These are phyloP conservation scores for Neodiprion lecontei DNA, from an alignment of 1,140 invertebrate species.

Conservation along the genomic window DNA sequence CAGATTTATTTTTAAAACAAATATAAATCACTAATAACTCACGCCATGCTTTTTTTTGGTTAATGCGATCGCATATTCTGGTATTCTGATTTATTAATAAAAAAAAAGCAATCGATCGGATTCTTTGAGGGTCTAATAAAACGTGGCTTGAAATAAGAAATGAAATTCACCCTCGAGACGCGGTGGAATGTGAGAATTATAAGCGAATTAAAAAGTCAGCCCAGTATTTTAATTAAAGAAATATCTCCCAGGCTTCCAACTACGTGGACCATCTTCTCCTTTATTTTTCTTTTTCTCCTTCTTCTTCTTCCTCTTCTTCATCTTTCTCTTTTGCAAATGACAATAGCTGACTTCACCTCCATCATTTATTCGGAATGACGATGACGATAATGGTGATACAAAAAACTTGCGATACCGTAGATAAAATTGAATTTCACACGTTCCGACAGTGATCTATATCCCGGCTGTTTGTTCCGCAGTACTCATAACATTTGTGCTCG, in stretches of 20 bases:
- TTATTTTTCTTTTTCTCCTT: neutral
- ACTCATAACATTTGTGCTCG: neutral
- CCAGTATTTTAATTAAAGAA: neutral
- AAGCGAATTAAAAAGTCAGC: neutral
- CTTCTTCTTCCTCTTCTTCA: neutral
- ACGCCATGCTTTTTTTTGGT: no score
- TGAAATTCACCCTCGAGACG: neutral
- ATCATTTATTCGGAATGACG: neutral
- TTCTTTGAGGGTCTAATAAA: neutral
- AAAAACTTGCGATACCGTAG: neutral
- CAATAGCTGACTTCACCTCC: neutral
- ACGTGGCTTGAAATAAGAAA: neutral
- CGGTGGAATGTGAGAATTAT: constrained; percentile 2
- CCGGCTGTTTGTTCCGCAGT: neutral
- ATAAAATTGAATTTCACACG: neutral
- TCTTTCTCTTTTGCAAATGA: neutral
- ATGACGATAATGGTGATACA: neutral
- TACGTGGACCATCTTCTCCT: neutral
- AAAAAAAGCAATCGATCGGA: neutral
- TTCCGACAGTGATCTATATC: neutral
- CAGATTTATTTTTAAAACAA: no score
- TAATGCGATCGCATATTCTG: no score
- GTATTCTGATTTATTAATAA: neutral
- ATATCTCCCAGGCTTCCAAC: neutral
- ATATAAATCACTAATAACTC: no score